A percentile compares a stretch with the other conserved stretches of the same genome.
Evolutionary conservation across 2,888 invertebrate species (phyloP).

Genomic region (Machimus rusticus): DNA sequence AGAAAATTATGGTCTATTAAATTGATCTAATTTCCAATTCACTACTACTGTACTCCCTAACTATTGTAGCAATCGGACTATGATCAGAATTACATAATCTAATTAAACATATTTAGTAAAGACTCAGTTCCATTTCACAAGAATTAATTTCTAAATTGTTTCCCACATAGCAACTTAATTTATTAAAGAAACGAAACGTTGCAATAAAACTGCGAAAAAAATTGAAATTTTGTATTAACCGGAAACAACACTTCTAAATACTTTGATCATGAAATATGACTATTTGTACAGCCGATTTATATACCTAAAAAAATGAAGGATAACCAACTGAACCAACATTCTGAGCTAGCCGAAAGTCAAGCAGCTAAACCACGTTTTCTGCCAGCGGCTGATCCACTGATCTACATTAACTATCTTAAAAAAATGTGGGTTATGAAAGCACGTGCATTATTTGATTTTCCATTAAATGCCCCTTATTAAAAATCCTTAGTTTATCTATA

Average conservation of each 20-base stretch:
- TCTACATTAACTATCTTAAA: background rate
- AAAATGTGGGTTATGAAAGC: too few relatives aligned
- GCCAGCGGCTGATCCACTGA: background rate
- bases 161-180: background rate
- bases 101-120: constrained; percentile 50
- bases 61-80: too few relatives aligned
- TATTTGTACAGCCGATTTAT: background rate
- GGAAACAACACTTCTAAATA: background rate
- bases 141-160: background rate
- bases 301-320: background rate
- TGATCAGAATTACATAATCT: too few relatives aligned
- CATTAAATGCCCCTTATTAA: too few relatives aligned
- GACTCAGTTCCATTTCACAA: background rate
- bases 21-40: too few relatives aligned
- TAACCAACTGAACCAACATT: background rate
- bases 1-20: too few relatives aligned
- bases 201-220: too few relatives aligned
- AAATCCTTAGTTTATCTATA: too few relatives aligned
- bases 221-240: background rate
- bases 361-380: background rate
- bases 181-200: background rate
- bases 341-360: background rate
- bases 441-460: too few relatives aligned
- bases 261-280: background rate
- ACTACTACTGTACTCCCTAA: too few relatives aligned